Evolutionary conservation across 2,113 vertebrate species (phyloP), one percentile per base, ranked within the genome.

Genomic region (Apaloderma vittatum): DNA sequence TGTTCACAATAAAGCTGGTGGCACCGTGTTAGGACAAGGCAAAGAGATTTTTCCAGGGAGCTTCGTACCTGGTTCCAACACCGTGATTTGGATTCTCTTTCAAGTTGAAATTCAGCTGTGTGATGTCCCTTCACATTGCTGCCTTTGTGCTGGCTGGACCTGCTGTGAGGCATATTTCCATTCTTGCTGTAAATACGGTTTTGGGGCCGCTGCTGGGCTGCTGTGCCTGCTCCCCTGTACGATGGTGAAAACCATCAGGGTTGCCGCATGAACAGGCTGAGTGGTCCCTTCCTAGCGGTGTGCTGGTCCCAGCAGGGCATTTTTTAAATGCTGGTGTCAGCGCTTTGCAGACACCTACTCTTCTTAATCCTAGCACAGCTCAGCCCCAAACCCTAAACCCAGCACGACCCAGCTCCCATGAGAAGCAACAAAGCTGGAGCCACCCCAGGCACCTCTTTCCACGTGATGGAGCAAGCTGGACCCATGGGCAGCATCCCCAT

Each of bases 1-100:
- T 54, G 68, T 82, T 61, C 66, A 84, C 67, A 72, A 49, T 20
- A 34, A 73, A 91, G 66, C 87, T 79, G 88, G 80, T 86, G 90
- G 72, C 88, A 79, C 48, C 1, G 0, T 9, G 29, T 46, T 52
- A 63, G 72, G 62, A 63, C 52, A 40, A 92, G n/a, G 79, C 48
- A 84, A 86, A 77, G 43, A 48, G 79, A 65, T 95, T 92, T 93
- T 93, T 93, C 88, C 94, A 90, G 57, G 29, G 51, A 90, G 90
- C 65, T 90, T 76, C 15, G 8, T 61, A 34, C 75, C 68, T 63
- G 79, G 65, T 62, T 92, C 40, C 65, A 48, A 12, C 36, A 1
- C 61, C 73, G 72, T 6, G 55, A 88, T 96, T 87, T 83, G 88
- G 80, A 61, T 9, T 86, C 71, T 34, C 54, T 55, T 93, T 88